Conservation (phyloP, 1,140 invertebrate genomes). For the Drosophila rufa region DNA sequence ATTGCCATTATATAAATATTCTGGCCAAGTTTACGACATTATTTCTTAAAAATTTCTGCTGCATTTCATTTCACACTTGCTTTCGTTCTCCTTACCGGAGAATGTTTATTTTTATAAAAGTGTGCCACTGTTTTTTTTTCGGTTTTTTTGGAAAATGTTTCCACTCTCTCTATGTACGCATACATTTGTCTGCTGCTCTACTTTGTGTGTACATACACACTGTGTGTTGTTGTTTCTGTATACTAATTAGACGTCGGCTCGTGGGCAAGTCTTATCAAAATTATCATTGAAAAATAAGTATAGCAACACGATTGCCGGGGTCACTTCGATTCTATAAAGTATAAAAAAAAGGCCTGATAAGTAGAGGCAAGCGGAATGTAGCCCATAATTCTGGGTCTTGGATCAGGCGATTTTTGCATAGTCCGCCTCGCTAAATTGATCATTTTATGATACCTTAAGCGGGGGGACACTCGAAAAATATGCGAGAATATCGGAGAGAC, state of each 20-base stretch:
- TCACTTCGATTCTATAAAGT: conserved; percentile 55
- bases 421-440: conserved; percentile 38
- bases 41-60: background rate
- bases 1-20: conserved; percentile 1
- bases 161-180: conserved; percentile 20
- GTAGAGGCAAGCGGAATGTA: conserved; percentile 20
- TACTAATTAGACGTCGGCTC: conserved; percentile 59
- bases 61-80: conserved; percentile 57
- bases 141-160: conserved; percentile 57
- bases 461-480: conserved; percentile 9
- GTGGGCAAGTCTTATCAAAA: conserved; percentile 61
- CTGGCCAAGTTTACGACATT: conserved; percentile 10
- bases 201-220: conserved; percentile 27
- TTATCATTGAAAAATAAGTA: conserved; percentile 66
- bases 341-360: conserved; percentile 31
- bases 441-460: conserved; percentile 46
- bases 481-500: background rate
- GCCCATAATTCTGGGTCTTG: conserved; percentile 16
- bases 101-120: conserved; percentile 69
- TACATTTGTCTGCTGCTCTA: conserved; percentile 36
- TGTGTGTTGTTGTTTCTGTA: conserved; percentile 32
- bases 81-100: conserved; percentile 4
- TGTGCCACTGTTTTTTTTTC: conserved; percentile 47
- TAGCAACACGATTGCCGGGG: conserved; percentile 58
- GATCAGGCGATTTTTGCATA: conserved; percentile 56